phyloP scores from a whole-genome alignment of 2,888 invertebrate genomes.

The Drosophila stalkeri region DNA sequence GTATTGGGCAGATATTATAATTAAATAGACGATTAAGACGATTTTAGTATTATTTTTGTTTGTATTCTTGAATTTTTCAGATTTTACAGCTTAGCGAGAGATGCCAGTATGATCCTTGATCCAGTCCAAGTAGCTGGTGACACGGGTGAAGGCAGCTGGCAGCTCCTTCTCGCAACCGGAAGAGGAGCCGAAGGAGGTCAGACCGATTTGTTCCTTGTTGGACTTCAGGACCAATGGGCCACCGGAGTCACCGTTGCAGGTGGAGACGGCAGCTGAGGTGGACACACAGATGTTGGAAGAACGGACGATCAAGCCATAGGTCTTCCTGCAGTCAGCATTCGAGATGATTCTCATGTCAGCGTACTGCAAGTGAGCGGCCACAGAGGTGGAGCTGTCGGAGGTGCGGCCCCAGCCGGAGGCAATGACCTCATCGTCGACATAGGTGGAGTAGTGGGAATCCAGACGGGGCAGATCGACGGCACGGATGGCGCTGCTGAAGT shows the following conservation, averaged over 20 bases:
- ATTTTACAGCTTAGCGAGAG: conserved; percentile 11
- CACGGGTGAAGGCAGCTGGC: conserved; percentile 76
- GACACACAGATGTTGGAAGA: conserved; percentile 66
- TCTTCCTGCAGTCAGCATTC: conserved; percentile 60
- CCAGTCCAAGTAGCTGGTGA: conserved; percentile 74
- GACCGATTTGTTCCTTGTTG: conserved; percentile 63
- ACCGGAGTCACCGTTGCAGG: conserved; percentile 77
- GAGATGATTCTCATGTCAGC: conserved; percentile 63
- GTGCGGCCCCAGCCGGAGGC: conserved; percentile 82
- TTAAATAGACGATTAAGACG: background rate
- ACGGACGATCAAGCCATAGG: conserved; percentile 54
- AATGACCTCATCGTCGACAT: conserved; percentile 54
- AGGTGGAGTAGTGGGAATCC: conserved; percentile 58
- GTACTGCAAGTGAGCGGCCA: conserved; percentile 61
- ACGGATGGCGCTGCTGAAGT: conserved; percentile 54
- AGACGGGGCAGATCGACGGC: conserved; percentile 61
- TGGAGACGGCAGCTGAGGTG: conserved; percentile 59
- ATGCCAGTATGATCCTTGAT: conserved; percentile 66
- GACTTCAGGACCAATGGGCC: conserved; percentile 65
- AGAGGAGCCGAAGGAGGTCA: conserved; percentile 74
- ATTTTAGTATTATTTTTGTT: background rate
- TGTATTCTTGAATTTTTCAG: conserved; percentile 1
- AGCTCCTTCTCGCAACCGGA: conserved; percentile 68
- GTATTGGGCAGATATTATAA: background rate
- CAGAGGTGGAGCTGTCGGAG: conserved; percentile 56